Conservation (phyloP, 2,888 invertebrate genomes). For the Melinaea menophilus region DNA sequence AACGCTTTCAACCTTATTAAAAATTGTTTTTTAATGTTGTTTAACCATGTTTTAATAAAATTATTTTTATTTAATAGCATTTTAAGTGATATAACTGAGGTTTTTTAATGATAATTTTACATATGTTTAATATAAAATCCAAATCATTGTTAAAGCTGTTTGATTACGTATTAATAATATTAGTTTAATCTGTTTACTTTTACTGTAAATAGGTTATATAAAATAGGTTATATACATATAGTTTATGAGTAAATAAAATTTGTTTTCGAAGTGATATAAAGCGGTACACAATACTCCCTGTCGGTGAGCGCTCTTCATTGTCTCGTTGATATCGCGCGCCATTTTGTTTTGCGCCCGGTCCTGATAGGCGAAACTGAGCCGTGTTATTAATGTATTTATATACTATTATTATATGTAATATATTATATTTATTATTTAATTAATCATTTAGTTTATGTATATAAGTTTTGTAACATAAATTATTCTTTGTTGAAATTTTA, state of each 20-base stretch:
- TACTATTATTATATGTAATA: neutral
- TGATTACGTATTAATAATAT: no score
- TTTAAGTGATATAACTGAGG: neutral
- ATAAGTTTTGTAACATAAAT: no score
- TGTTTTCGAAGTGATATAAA: constrained; percentile 4
- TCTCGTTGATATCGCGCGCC: constrained; percentile 18
- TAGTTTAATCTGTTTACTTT: no score
- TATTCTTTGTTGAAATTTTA: no score
- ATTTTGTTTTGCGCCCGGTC: constrained; percentile 18
- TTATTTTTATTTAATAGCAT: neutral
- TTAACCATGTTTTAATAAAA: neutral
- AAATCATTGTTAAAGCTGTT: no score
- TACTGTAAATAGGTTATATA: no score
- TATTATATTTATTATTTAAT: no score
- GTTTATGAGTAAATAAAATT: neutral
- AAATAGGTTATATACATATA: no score
- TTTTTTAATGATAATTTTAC: no score
- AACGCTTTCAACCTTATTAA: constrained; percentile 32
- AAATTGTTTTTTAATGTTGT: constrained; percentile 18
- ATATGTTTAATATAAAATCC: no score
- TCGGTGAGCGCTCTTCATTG: constrained; percentile 17
- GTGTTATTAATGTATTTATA: neutral
- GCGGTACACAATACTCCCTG: constrained; percentile 10
- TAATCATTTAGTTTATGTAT: no score
- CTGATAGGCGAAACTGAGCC: constrained; percentile 9